phyloP scores from a whole-genome alignment of 2,888 invertebrate species.

The Pheosia tremula region DNA sequence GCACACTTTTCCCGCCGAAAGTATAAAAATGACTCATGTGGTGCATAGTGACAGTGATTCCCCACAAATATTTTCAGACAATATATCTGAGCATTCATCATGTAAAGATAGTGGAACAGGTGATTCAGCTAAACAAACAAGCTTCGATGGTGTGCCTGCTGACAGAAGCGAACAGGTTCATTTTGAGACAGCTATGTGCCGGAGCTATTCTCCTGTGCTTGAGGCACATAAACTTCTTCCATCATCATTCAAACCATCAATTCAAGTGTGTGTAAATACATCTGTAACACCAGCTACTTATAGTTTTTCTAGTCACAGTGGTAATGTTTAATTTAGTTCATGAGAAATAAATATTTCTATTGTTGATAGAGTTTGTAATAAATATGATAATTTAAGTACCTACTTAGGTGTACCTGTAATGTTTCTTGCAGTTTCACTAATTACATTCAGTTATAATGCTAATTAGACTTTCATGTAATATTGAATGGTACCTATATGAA shows the following conservation, averaged over 20 bases:
- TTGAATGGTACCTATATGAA: not conserved
- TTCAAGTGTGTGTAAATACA: slow-evolving; percentile 82
- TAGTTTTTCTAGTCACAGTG: slow-evolving; percentile 83
- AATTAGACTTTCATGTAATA: slow-evolving; percentile 5
- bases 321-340: slow-evolving; percentile 68
- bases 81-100: slow-evolving; percentile 89
- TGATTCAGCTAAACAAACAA: slow-evolving; percentile 90
- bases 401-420: slow-evolving; percentile 20
- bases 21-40: slow-evolving; percentile 79
- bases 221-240: slow-evolving; percentile 81
- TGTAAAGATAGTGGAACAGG: slow-evolving; percentile 93
- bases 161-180: slow-evolving; percentile 78
- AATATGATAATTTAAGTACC: slow-evolving; percentile 28
- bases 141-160: slow-evolving; percentile 83
- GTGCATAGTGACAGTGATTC: slow-evolving; percentile 81
- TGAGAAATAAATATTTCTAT: slow-evolving; percentile 48
- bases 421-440: slow-evolving; percentile 70
- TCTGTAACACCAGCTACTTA: slow-evolving; percentile 82
- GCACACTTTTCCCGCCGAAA: slow-evolving; percentile 74
- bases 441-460: slow-evolving; percentile 38
- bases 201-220: slow-evolving; percentile 78
- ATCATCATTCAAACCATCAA: slow-evolving; percentile 80
- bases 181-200: slow-evolving; percentile 74
- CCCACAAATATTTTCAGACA: slow-evolving; percentile 85
- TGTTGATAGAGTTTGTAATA: slow-evolving; percentile 39